Evolutionary conservation across 2,113 vertebrate genomes (phyloP), one percentile per base, ranked within the genome.

Genomic region (Cheirogaleus medius): DNA sequence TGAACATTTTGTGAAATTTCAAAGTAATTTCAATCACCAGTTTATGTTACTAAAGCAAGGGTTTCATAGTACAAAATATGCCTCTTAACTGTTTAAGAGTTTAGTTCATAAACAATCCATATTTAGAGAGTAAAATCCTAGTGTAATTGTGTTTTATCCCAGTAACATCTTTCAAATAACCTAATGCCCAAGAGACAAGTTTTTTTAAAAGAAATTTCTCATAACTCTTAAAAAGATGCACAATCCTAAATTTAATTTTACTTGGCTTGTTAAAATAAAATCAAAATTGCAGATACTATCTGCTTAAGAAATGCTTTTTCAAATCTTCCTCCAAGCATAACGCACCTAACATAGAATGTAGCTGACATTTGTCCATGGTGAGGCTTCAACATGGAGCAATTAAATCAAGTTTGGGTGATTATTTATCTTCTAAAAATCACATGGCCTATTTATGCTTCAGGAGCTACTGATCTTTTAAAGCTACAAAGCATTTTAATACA

Each of bases 91-190:
- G 77, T 95, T 98, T 97, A 96, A 97, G 94, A 63, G 25, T 86
- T 88, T 94, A 98, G 89, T 97, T 95, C 97, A 97, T 92, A 98
- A 97, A 95, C 93, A 90, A 98, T 42, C 88, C 47, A 94, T 54
- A 97, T 87, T 97, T 98, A 71, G 2, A 96, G 15, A 91, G 15
- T 32, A 94, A 97, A 94, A 90, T 68, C 3, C 0, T 1, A 87
- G 49, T 25, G 63, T 90, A 78, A 96, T 97, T 94, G 44, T 97
- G 64, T 71, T 80, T 78, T 85, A 95, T 97, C 87, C 34, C 91
- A 96, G 73, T 84, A 97, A 96, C 17, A 91, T 63, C 60, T 23
- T 76, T 78, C 58, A 90, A 73, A 85, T n/a, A 52, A 9, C 64
- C 66, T 94, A 76, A 82, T 47, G 60, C 74, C 32, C 42, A 76